Evolutionary conservation across 2,797 vertebrate genomes (phyloP).

Genomic region (Gymnoscopelus braueri): DNA sequence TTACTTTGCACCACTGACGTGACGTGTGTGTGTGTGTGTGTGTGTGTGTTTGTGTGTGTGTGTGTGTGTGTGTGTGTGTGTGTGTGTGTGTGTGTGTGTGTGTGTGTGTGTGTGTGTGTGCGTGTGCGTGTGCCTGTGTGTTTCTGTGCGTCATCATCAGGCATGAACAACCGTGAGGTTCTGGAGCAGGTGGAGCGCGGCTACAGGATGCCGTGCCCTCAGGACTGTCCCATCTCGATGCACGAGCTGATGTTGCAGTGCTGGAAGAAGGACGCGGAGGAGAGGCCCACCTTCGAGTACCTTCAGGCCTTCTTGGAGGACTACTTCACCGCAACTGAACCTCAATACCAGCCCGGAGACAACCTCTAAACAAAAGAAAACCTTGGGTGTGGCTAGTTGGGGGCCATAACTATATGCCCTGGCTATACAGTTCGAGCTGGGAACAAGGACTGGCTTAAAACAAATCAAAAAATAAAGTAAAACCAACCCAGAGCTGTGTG

Average conservation of each 20-base stretch:
- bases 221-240: conserved; percentile 94
- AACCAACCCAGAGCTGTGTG: conserved; percentile 33
- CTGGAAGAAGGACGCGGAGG: conserved; percentile 98
- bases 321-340: conserved; percentile 98
- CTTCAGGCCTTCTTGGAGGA: conserved; percentile 98
- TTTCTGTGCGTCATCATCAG: conserved; percentile 64
- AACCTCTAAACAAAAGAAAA: conserved; percentile 86
- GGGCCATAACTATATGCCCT: too few relatives aligned
- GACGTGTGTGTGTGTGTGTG: too few relatives aligned
- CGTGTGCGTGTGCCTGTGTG: background rate
- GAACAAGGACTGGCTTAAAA: conserved; percentile 26
- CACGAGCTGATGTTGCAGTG: conserved; percentile 98
- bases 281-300: conserved; percentile 97
- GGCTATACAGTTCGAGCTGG: conserved; percentile 6
- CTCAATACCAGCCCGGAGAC: conserved; percentile 97
- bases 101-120: conserved; percentile 5
- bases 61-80: conserved; percentile 2
- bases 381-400: too few relatives aligned
- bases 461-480: too few relatives aligned
- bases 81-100: conserved; percentile 5
- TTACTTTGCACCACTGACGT: too few relatives aligned
- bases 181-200: conserved; percentile 98
- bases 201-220: conserved; percentile 94
- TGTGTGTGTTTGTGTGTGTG: too few relatives aligned
- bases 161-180: conserved; percentile 98